phyloP scores from a whole-genome alignment of 2,797 vertebrate genomes.

The Falco berigora region DNA sequence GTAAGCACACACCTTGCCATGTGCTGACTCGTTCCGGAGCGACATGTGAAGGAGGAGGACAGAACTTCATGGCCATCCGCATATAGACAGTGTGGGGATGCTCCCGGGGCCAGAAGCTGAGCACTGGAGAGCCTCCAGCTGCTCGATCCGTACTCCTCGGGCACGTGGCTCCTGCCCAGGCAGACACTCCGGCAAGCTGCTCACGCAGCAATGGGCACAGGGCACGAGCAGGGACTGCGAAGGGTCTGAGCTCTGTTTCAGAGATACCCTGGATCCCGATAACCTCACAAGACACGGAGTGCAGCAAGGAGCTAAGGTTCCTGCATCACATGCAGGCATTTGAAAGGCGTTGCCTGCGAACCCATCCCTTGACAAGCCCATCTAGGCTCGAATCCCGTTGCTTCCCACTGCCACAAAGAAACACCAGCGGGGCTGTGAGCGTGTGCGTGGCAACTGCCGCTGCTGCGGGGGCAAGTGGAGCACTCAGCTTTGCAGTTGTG shows the following conservation, averaged over 20 bases:
- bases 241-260: background rate
- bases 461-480: rapidly evolving
- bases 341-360: background rate
- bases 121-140: background rate
- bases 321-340: rapidly evolving
- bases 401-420: background rate
- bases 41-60: background rate
- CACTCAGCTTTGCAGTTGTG: background rate
- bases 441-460: background rate
- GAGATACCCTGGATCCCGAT: background rate
- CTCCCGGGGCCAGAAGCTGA: background rate
- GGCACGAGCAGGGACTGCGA: background rate
- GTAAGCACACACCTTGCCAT: background rate
- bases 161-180: rapidly evolving
- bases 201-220: background rate
- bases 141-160: rapidly evolving
- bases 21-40: rapidly evolving
- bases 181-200: background rate
- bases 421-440: background rate
- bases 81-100: rapidly evolving
- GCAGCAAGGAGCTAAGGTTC: background rate
- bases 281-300: background rate
- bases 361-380: background rate
- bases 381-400: rapidly evolving
- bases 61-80: background rate